Evolutionary conservation across 2,113 vertebrate genomes (phyloP).

Genomic region (Gasterosteus nipponicus): DNA sequence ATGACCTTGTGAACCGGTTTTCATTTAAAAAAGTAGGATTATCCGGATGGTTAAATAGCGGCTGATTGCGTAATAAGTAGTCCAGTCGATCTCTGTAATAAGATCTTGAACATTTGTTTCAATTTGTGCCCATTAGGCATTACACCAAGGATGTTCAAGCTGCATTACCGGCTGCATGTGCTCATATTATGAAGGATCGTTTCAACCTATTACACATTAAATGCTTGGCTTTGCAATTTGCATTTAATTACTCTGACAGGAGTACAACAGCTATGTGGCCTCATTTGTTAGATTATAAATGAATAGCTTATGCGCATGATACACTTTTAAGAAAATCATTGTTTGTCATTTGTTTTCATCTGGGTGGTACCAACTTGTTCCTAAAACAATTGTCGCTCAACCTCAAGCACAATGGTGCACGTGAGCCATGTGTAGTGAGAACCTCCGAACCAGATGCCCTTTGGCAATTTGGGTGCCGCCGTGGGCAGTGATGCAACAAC

Average conservation of each 20-base stretch:
- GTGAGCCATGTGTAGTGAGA: slow-evolving; percentile 37
- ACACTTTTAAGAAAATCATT: slow-evolving; percentile 65
- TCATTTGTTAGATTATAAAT: slow-evolving; percentile 64
- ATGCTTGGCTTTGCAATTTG: slow-evolving; percentile 73
- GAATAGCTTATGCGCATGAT: slow-evolving; percentile 58
- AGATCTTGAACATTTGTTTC: slow-evolving; percentile 66
- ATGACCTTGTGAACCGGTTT: slow-evolving; percentile 38
- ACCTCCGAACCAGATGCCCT: slow-evolving; percentile 34
- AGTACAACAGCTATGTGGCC: slow-evolving; percentile 47
- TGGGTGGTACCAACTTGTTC: slow-evolving; percentile 33
- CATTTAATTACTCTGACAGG: slow-evolving; percentile 72
- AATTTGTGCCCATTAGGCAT: slow-evolving; percentile 72
- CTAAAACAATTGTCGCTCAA: slow-evolving; percentile 5
- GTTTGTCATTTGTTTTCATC: slow-evolving; percentile 66
- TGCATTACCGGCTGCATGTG: slow-evolving; percentile 67
- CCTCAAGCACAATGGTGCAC: slow-evolving; percentile 31
- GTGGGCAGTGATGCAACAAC: slow-evolving; percentile 20
- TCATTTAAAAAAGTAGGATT: slow-evolving; percentile 33
- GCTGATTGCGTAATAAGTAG: slow-evolving; percentile 49
- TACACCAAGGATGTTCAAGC: slow-evolving; percentile 74
- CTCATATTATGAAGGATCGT: slow-evolving; percentile 66
- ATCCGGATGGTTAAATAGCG: slow-evolving; percentile 31
- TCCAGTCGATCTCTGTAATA: slow-evolving; percentile 48
- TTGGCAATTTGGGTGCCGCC: slow-evolving; percentile 16
- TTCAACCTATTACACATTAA: slow-evolving; percentile 75